Evolutionary conservation across 2,113 vertebrate genomes (phyloP), one percentile per base, ranked within the genome.

Genomic region (Peucedramus taeniatus): DNA sequence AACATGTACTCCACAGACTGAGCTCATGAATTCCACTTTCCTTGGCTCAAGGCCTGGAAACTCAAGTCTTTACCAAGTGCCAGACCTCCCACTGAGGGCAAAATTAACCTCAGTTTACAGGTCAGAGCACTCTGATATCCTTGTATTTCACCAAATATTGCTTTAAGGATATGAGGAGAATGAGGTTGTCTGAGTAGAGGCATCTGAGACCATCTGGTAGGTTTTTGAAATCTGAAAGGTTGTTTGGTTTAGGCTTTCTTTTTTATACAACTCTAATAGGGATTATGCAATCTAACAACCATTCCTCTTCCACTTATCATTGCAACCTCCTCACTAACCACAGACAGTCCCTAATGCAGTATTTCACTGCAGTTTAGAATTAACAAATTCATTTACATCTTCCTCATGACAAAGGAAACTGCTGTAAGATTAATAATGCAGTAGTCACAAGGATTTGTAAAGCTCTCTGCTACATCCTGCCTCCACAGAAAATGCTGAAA

Each of bases 1-100:
- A 86, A 93, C 47, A 85, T 0, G 4, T 23, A 57, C 51, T 92
- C 81, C 63, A 47, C 49, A 77, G 45, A 53, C 59, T 70, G 72
- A 96, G 66, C 69, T 91, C 89, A 94, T 24, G 42, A 94, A 79
- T 95, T 97, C 87, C 91, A 90, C 57, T 85, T 87, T 69, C 47
- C 56, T 92, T 97, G 92, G 94, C 87, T 83, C 59, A 61, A 85
- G 39, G 95, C 87, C 94, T 95, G 91, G 89, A 97, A 97, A 94
- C 60, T 72, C 18, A 15, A 93, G 35, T 44, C 79, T 89, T 42
- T 68, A 69, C 31, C 56, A 93, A 89, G 24, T 42, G 65, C 77
- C 75, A 92, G 71, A 74, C 78, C 83, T 91, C 83, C 83, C 68
- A 87, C 54, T 10, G 54, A 86, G n/a, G 57, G 66, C 49, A 95